These are phyloP conservation scores for Siniperca undulata DNA, from an alignment of 2,797 vertebrate species.

Conservation along the genomic window DNA sequence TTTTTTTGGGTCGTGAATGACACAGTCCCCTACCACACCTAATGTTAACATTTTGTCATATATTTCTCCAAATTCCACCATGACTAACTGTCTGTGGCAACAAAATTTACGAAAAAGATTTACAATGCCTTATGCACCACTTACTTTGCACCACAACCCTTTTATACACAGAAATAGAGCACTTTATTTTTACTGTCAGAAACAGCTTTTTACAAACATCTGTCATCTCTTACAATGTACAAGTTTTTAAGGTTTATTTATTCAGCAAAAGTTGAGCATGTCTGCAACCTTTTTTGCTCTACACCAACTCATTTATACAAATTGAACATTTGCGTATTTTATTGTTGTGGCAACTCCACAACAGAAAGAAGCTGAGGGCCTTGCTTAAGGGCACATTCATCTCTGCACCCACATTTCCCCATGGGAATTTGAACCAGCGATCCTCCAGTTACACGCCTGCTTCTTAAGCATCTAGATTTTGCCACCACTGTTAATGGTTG, in stretches of 20 bases:
- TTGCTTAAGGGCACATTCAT: conserved; percentile 18
- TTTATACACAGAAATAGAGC: conserved; percentile 45
- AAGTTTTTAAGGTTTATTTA: conserved; percentile 51
- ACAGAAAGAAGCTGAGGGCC: conserved; percentile 19
- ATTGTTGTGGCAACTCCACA: conserved; percentile 23
- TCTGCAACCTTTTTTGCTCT: conserved; percentile 54
- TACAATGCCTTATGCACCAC: not conserved
- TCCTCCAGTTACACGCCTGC: conserved; percentile 29
- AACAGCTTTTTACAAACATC: conserved; percentile 16
- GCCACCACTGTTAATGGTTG: conserved; percentile 15
- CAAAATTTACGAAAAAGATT: not conserved
- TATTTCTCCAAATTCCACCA: not conserved
- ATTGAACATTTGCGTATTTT: not conserved
- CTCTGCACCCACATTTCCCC: conserved; percentile 29
- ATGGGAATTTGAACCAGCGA: conserved; percentile 8
- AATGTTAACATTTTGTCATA: not conserved
- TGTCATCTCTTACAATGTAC: conserved; percentile 26
- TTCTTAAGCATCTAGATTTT: conserved; percentile 30
- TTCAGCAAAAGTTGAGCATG: conserved; percentile 68
- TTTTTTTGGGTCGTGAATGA: not conserved
- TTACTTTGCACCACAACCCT: conserved; percentile 1
- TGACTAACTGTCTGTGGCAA: not conserved
- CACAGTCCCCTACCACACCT: not conserved
- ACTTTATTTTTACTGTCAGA: conserved; percentile 8
- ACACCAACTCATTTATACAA: conserved; percentile 33